Evolutionary conservation across 2,888 invertebrate species (phyloP).

Genomic region (Rapana venosa): DNA sequence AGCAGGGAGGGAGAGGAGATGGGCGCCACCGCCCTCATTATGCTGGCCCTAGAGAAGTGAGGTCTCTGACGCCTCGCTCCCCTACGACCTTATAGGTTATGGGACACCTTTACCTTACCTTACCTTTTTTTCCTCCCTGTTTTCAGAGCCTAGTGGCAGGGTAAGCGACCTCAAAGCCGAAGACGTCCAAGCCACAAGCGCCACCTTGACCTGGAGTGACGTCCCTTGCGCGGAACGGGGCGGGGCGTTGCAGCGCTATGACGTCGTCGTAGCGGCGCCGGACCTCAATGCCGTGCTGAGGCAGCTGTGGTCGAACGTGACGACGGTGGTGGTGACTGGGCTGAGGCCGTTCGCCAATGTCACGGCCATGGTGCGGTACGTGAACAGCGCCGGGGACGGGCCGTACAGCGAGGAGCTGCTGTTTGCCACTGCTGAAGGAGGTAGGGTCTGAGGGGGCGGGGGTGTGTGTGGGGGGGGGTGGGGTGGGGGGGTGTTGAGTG

Average conservation of each 20-base stretch:
- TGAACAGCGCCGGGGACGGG: constrained; percentile 60
- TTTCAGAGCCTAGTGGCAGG: constrained; percentile 55
- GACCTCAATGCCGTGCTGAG: background rate
- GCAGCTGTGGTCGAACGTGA: background rate
- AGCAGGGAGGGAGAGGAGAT: too few species aligned
- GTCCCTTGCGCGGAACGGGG: constrained; percentile 62
- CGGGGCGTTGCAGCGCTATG: constrained; percentile 58
- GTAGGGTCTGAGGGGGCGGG: constrained; percentile 51
- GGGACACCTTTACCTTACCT: too few species aligned
- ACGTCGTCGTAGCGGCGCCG: constrained; percentile 41
- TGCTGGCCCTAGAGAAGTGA: too few species aligned
- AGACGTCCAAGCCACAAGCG: constrained; percentile 46
- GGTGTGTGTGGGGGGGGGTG: too few species aligned
- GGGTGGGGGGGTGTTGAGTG: too few species aligned
- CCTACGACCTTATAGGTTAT: too few species aligned
- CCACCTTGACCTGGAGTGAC: constrained; percentile 58
- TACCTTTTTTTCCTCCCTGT: background rate
- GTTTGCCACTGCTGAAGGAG: constrained; percentile 64
- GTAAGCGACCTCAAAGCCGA: constrained; percentile 49
- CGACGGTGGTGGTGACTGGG: constrained; percentile 11
- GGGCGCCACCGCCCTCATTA: too few species aligned
- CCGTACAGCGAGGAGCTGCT: constrained; percentile 49
- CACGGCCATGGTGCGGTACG: constrained; percentile 59
- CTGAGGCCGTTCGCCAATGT: constrained; percentile 64
- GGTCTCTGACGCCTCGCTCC: too few species aligned